Base-by-base conservation (phyloP, 92 coral and sea anemone genomes). In the Pocillopora grandis region DNA sequence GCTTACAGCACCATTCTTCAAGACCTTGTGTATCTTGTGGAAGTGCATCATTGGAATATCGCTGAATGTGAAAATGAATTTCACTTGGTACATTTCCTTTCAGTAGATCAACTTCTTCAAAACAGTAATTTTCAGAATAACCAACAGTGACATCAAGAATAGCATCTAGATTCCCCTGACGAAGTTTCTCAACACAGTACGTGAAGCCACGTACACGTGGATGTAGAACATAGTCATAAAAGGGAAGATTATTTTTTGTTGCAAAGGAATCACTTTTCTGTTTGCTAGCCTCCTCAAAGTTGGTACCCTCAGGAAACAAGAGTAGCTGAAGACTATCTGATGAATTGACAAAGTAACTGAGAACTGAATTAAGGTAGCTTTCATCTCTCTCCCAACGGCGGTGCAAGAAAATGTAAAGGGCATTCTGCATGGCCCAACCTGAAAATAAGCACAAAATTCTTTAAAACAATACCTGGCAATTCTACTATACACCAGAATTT, bases 391-490 rank as follows among this genome's bases (percentile, higher is more conserved):
- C 95, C 99, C 99, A 97, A 14, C 93, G 90, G 58, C 99, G 85
- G 62, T 84, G 85, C 56, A 97, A 80, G 80, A 97, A 97, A 62
- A 97, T 92, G 75, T 72, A 97, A 97, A 97, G 83, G 55, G 92
- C 93, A 79, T 91, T 87, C 67, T 97, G 99, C 99, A 97, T 97
- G 76, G 98, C 99, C 99, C 99, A 97, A 20, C 99, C 99, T 97
- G 83, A 15, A 62, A 66, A 66, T 19, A 1, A n/a, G 63, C 58
- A 14, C 48, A 57, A 48, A 56, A 27, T 2, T 52, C 1, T 27
- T 52, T 23, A 12, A 16, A 3, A 56, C 2, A 16, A 42, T 42
- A 42, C 8, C 52, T 42, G 52, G 52, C 52, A 42, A 42, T 42
- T 42, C 8, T 42, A 7, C 52, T 7, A 0, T 42, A 42, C 52